Base-by-base conservation (phyloP, 2,113 vertebrate species). In the Corythoichthys haematopterus region DNA sequence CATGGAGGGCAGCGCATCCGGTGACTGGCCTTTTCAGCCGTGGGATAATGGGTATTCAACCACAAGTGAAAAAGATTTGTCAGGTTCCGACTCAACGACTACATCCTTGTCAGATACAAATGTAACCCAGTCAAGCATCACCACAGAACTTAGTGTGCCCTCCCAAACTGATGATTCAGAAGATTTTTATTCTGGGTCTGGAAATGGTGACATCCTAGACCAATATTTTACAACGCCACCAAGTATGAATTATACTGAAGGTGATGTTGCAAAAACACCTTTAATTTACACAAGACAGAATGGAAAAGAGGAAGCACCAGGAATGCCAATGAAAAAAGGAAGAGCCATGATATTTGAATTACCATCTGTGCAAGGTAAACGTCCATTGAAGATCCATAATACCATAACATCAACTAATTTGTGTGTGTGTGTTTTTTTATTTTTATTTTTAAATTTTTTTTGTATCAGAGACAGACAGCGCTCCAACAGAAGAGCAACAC, bases 1-100 rank as follows among this genome's bases (percentile, higher is more conserved):
- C 1, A 38, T 2, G 0, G 78, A 86, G 16, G 79, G 64, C 12
- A 78, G 75, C 6, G 69, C 46, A 35, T 9, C 3, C 1, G 40
- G 14, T 2, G 65, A 40, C 3, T 1, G 9, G 46, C 40, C 55
- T 2, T 33, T n/a, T 57, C 46, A 38, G 37, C 9, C 16, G 37
- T 40, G 14, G 16, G 48, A 0, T 28, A 35, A 63, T 20, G n/a
- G 50, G 0, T 11, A 20, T 56, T 0, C 38, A 57, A 66, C 61
- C 52, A 60, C 51, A 51, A 5, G 47, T 60, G 14, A 51, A 0
- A 71, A 2, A 0, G n/a, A n/a, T 0, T n/a, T 8, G 6, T 47
- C 53, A 14, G 50, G 2, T 56, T 40, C 6, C 6, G n/a, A 37
- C 47, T 45, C 33, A 60, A 4, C 62, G 11, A 40, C 60, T 28